Conservation (phyloP, 2,888 invertebrate species). For the Conomelus anceps region DNA sequence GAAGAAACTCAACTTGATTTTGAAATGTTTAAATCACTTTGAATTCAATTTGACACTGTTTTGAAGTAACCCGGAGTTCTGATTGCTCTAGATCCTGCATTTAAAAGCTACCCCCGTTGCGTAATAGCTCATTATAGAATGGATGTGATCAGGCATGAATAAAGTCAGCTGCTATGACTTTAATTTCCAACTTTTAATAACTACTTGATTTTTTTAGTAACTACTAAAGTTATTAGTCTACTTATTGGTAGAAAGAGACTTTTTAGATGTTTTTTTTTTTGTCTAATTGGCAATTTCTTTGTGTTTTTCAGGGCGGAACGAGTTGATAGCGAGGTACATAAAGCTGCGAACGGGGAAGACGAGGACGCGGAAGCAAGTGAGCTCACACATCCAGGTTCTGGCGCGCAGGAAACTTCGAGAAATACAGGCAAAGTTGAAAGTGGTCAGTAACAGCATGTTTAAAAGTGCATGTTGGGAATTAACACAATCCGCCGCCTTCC, state of each 20-base stretch:
- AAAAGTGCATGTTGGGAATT: background rate
- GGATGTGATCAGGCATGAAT: too few relatives aligned
- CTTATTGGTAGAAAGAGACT: background rate
- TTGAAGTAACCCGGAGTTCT: too few relatives aligned
- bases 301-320: slow-evolving; percentile 87
- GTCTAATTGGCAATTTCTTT: slow-evolving; percentile 5
- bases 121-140: too few relatives aligned
- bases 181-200: too few relatives aligned
- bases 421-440: slow-evolving; percentile 96
- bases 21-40: too few relatives aligned
- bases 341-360: slow-evolving; percentile 99
- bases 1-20: too few relatives aligned
- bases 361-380: slow-evolving; percentile 98
- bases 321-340: slow-evolving; percentile 99
- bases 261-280: background rate
- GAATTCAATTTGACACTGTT: too few relatives aligned
- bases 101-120: too few relatives aligned
- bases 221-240: too few relatives aligned
- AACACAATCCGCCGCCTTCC: background rate
- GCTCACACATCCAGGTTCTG: slow-evolving; percentile 99
- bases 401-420: slow-evolving; percentile 97
- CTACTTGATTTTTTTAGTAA: too few relatives aligned
- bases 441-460: slow-evolving; percentile 58
- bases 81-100: too few relatives aligned
- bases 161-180: too few relatives aligned